Conservation (phyloP, 2,888 invertebrate genomes). For the Bombylius major region DNA sequence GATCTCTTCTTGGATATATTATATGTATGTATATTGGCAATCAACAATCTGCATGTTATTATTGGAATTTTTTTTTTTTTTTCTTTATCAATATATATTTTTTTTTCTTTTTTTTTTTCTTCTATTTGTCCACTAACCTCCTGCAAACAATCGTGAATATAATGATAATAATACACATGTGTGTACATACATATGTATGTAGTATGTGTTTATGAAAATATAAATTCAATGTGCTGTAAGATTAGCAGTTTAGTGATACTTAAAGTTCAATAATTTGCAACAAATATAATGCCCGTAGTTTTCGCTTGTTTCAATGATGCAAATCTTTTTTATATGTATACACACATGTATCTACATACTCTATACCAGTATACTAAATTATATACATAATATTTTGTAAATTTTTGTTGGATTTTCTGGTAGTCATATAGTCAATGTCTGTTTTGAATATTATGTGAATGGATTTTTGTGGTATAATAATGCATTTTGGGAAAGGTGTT, state of each 20-base stretch:
- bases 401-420: too few relatives aligned
- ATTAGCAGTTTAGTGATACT: constrained; percentile 15
- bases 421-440: too few relatives aligned
- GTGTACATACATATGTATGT: too few relatives aligned
- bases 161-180: too few relatives aligned
- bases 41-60: not conserved
- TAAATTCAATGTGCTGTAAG: constrained; percentile 10
- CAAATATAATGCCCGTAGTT: constrained; percentile 7
- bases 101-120: not conserved
- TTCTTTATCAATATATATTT: not conserved
- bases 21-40: not conserved
- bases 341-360: too few relatives aligned
- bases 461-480: too few relatives aligned
- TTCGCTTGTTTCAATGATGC: constrained; percentile 5
- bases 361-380: too few relatives aligned
- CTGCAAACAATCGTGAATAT: too few relatives aligned
- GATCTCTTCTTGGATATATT: not conserved
- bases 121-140: not conserved
- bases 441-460: too few relatives aligned
- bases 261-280: constrained; percentile 12
- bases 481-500: too few relatives aligned
- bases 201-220: not conserved
- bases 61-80: not conserved
- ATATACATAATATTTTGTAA: too few relatives aligned
- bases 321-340: too few relatives aligned